Evolutionary conservation across 2,797 vertebrate species (phyloP).

Genomic region (Gorsachius magnificus): DNA sequence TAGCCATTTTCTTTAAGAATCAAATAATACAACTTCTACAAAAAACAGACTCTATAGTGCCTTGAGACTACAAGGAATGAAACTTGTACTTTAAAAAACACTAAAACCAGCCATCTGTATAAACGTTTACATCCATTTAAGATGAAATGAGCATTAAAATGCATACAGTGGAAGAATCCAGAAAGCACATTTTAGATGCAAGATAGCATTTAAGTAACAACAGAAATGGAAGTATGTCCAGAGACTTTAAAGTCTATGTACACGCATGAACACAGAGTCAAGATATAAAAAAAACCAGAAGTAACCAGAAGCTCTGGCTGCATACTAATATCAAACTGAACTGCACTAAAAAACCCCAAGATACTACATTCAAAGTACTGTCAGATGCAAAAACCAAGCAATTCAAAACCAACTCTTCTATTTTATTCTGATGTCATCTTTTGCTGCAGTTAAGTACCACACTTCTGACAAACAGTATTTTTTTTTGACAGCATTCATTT

Average conservation of each 20-base stretch:
- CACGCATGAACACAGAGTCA: not conserved
- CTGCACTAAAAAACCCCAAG: not conserved
- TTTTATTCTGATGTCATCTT: not conserved
- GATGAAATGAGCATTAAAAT: not conserved
- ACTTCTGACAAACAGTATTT: not conserved
- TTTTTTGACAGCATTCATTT: not conserved
- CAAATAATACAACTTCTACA: not conserved
- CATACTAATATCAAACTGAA: not conserved
- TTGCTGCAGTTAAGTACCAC: not conserved
- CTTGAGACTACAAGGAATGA: not conserved
- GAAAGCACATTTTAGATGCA: not conserved
- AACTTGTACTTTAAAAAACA: not conserved
- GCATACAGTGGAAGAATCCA: not conserved
- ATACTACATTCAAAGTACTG: not conserved
- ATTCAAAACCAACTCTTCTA: not conserved
- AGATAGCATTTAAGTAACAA: not conserved
- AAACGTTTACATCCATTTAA: not conserved
- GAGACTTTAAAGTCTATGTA: not conserved
- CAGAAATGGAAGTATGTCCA: not conserved
- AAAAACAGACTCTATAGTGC: not conserved
- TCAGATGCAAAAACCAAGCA: not conserved
- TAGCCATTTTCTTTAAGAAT: not conserved
- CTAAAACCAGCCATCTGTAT: not conserved
- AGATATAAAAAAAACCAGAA: not conserved
- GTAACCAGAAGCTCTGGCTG: not conserved